Conservation (phyloP, 2,797 vertebrate species). For the Pygocentrus nattereri region DNA sequence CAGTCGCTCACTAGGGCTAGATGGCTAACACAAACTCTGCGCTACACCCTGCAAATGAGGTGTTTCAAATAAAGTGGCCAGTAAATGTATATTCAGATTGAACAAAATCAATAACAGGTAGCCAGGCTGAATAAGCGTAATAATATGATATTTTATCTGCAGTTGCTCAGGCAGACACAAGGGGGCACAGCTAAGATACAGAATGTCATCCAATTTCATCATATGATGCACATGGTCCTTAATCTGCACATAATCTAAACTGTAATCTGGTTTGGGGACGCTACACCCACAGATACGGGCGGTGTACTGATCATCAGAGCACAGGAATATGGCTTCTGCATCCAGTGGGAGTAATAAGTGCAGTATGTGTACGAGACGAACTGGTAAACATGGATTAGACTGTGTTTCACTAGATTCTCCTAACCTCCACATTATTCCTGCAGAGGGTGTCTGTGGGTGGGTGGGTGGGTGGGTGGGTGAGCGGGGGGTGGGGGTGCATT, state of each 20-base stretch:
- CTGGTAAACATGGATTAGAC: neutral
- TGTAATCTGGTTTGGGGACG: constrained; percentile 23
- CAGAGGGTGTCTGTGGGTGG: neutral
- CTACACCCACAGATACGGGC: neutral
- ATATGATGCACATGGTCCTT: constrained; percentile 21
- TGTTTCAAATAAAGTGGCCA: too few species aligned
- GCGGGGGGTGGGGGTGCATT: neutral
- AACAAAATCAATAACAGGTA: neutral
- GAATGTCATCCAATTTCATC: constrained; percentile 2
- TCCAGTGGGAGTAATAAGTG: neutral
- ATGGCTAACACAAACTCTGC: too few species aligned
- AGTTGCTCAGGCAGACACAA: constrained; percentile 29
- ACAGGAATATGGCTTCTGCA: neutral
- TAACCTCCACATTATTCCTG: too few species aligned
- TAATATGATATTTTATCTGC: neutral
- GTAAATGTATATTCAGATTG: too few species aligned
- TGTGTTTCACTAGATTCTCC: neutral
- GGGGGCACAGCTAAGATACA: constrained; percentile 37
- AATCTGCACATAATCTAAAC: constrained; percentile 22
- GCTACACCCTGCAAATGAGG: too few species aligned
- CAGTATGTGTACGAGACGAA: neutral
- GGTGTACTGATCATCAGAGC: neutral
- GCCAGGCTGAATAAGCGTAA: neutral
- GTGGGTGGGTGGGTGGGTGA: constrained; percentile 4
- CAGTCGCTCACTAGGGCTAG: too few species aligned